Conservation (phyloP, 1,140 invertebrate species). For the Drosophila quadrilineata region DNA sequence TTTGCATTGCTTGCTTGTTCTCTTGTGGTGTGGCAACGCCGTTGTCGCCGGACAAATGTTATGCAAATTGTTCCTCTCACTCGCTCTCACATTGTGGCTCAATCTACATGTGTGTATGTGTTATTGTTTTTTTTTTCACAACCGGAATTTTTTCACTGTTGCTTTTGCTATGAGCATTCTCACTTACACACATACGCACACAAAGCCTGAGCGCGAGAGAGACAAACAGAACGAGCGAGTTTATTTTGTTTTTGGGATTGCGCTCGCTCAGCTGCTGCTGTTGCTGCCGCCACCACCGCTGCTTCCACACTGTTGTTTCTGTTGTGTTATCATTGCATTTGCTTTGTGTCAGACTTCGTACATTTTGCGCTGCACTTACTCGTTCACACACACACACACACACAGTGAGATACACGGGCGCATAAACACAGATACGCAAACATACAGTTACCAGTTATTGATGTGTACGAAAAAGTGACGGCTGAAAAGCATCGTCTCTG, state of each 20-base stretch:
- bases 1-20: slow-evolving; percentile 17
- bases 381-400: neutral
- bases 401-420: slow-evolving; percentile 10
- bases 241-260: too few species aligned
- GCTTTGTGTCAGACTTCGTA: slow-evolving; percentile 60
- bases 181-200: slow-evolving; percentile 57
- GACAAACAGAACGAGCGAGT: slow-evolving; percentile 30
- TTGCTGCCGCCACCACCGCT: neutral
- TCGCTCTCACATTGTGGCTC: slow-evolving; percentile 8
- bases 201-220: too few species aligned
- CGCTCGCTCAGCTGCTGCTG: slow-evolving; percentile 55
- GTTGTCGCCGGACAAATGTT: slow-evolving; percentile 37
- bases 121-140: slow-evolving; percentile 49
- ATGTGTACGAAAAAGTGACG: slow-evolving; percentile 36
- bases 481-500: slow-evolving; percentile 26
- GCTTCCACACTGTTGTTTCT: slow-evolving; percentile 19
- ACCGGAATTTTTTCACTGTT: slow-evolving; percentile 71
- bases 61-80: slow-evolving; percentile 53
- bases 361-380: slow-evolving; percentile 47
- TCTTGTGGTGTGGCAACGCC: slow-evolving; percentile 48
- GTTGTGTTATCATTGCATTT: slow-evolving; percentile 70
- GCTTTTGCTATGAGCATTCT: slow-evolving; percentile 66
- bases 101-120: slow-evolving; percentile 10
- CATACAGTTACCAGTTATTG: too few species aligned
- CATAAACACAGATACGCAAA: neutral